Base-by-base conservation (phyloP, 2,797 vertebrate species). In the Lutra lutra region DNA sequence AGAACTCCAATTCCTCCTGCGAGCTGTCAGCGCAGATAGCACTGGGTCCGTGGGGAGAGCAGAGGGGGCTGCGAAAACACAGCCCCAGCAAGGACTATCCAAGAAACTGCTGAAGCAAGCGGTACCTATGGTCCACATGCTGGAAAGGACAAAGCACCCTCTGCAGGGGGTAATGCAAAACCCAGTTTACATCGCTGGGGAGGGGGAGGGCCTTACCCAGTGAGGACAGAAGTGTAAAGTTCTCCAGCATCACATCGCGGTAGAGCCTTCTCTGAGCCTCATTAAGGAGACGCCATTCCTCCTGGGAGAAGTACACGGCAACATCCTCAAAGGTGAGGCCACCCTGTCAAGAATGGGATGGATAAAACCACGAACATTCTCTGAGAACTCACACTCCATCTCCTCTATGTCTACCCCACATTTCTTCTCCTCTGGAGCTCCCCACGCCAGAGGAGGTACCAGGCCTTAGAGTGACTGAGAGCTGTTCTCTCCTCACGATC, bases 241-340 rank as follows among this genome's bases (percentile, higher is more conserved):
- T 96, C 54, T 96, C 91, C 43, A 93, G 54, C 95, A 96, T 96
- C 80, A 96, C 80, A 17, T 66, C 35, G 0, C 3, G 35, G 86
- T 93, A 96, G 14, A 96, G 29, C 23, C 1, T 0, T 32, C 73
- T 86, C 80, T 96, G 86, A 48, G 64, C 46, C 7, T 86, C 64
- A 46, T 73, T 32, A 15, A 96, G 91, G 10, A 96, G 86, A 3
- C 12, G 10, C 91, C 86, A 96, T 20, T 93, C 86, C 18, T 93
- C 92, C 64, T 15, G 27, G 23, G 91, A 93, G 73, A 96, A 95
- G 64, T 23, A 62, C 83, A 95, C 21, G 0, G 35, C 89, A 27
- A 95, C 29, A 0, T 95, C 83, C 1, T 38, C 83, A 91, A 95
- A 91, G 56, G 75, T 75, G 56, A 91, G 27, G 29, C 2, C 14